A percentile compares a stretch with the other conserved stretches of the same genome.
Conservation (phyloP, 2,888 invertebrate species). For the Polietes domitor region DNA sequence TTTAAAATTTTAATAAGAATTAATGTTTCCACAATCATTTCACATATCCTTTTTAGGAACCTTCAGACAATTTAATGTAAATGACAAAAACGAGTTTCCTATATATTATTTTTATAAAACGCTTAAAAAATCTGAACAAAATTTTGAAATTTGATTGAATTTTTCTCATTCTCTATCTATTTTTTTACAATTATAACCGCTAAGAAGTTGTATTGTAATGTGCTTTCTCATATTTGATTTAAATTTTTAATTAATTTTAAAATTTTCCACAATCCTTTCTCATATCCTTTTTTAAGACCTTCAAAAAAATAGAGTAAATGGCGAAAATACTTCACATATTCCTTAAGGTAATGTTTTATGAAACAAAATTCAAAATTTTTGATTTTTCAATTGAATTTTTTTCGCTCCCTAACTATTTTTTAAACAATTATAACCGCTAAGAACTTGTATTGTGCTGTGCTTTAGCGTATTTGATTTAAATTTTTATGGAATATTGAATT, state of each 20-base stretch:
- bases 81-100: too few species aligned
- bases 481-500: not conserved
- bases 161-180: not conserved
- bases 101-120: not conserved
- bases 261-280: not conserved
- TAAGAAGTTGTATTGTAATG: too few species aligned
- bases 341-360: too few species aligned
- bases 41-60: conserved; percentile 41
- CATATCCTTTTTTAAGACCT: conserved; percentile 40
- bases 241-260: not conserved
- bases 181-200: not conserved
- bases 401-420: too few species aligned
- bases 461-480: not conserved
- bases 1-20: not conserved
- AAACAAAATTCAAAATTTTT: too few species aligned
- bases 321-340: too few species aligned
- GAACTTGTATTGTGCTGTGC: too few species aligned
- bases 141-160: not conserved
- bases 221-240: too few species aligned
- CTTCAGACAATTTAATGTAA: not conserved
- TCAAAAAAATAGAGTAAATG: too few species aligned
- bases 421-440: too few species aligned
- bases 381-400: too few species aligned
- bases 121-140: not conserved
- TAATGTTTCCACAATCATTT: not conserved